Percentiles rank a stretch among this genome's conserved stretches.
phyloP scores from a whole-genome alignment of 2,113 vertebrate species.

The Benitochromis conjunctus region DNA sequence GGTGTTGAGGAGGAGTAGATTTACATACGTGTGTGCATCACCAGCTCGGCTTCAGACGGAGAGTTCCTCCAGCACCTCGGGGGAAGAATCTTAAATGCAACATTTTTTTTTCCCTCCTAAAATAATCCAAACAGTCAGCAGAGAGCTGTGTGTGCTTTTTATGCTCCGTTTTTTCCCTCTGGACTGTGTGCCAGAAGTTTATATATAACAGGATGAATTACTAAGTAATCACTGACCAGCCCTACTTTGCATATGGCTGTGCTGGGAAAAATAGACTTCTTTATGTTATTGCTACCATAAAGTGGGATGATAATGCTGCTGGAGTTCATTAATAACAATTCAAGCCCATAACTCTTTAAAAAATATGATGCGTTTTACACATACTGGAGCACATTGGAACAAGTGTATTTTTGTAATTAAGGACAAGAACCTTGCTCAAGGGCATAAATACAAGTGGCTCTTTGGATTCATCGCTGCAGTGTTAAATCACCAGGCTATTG shows the following conservation, averaged over 20 bases:
- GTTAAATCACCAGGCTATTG: constrained; percentile 61
- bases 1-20: constrained; percentile 25
- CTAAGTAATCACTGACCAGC: constrained; percentile 50
- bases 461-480: constrained; percentile 43
- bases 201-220: constrained; percentile 63
- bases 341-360: constrained; percentile 28
- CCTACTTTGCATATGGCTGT: constrained; percentile 47
- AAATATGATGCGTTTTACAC: constrained; percentile 41
- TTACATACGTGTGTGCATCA: constrained; percentile 24
- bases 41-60: constrained; percentile 16
- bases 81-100: constrained; percentile 38
- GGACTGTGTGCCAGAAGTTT: constrained; percentile 49
- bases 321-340: constrained; percentile 52
- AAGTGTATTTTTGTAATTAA: constrained; percentile 66
- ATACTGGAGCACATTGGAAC: constrained; percentile 10
- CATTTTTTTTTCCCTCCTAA: constrained; percentile 19
- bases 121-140: constrained; percentile 54
- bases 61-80: constrained; percentile 5
- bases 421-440: constrained; percentile 65
- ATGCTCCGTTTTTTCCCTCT: constrained; percentile 34
- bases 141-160: constrained; percentile 28
- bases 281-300: constrained; percentile 44
- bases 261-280: constrained; percentile 32
- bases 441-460: constrained; percentile 48
- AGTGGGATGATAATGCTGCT: constrained; percentile 33